Evolutionary conservation across 2,888 invertebrate species (phyloP).

Genomic region (Pantelozetes paolii): DNA sequence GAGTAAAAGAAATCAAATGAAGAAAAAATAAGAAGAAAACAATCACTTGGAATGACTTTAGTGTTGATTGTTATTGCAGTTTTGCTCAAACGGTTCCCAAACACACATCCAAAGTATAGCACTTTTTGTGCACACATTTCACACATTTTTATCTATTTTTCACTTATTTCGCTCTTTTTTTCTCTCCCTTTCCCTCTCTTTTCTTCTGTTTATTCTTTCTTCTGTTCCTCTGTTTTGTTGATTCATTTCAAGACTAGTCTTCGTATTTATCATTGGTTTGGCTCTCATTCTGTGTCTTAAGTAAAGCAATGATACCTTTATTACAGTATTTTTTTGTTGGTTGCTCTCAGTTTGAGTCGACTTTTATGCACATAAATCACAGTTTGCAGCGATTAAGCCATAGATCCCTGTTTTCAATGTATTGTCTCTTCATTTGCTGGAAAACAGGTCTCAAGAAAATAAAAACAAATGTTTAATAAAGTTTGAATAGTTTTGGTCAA

Average conservation of each 20-base stretch:
- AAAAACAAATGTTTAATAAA: too few species aligned
- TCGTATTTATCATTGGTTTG: conserved; percentile 31
- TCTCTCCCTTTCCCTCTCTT: not conserved
- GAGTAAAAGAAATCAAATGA: conserved; percentile 11
- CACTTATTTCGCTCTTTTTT: not conserved
- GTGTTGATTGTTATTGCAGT: conserved; percentile 36
- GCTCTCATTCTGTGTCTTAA: not conserved
- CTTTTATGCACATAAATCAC: conserved; percentile 32
- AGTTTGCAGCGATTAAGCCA: conserved; percentile 28
- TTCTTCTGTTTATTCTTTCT: conserved; percentile 22
- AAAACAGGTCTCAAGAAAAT: conserved; percentile 6
- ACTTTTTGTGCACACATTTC: conserved; percentile 26
- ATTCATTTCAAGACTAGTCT: conserved; percentile 27
- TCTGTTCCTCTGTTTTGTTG: conserved; percentile 4
- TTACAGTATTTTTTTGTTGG: not conserved
- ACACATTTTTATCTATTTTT: conserved; percentile 10
- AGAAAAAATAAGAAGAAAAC: conserved; percentile 13
- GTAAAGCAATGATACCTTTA: conserved; percentile 13
- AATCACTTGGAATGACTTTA: conserved; percentile 33
- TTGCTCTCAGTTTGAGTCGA: conserved; percentile 4
- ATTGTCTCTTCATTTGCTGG: not conserved
- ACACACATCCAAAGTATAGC: not conserved
- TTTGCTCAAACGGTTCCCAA: not conserved
- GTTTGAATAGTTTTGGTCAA: not conserved
- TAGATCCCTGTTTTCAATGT: not conserved